Conservation (phyloP, 1,140 invertebrate species). For the Neodiprion virginianus region DNA sequence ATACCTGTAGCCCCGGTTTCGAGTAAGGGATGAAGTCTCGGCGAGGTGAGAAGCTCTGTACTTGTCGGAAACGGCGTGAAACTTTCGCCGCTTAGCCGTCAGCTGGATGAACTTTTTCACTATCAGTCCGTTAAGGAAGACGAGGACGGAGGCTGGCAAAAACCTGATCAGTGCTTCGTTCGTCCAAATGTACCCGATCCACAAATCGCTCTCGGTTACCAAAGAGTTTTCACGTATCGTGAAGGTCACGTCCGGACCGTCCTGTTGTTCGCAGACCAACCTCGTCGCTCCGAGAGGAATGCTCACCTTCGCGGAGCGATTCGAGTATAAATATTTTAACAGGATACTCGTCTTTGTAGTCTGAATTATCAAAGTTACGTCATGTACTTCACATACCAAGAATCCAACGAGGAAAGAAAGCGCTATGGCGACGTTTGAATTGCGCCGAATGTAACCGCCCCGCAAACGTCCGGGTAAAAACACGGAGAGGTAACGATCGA, state of each 20-base stretch:
- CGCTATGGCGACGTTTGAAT: slow-evolving; percentile 46
- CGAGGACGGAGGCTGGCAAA: slow-evolving; percentile 47
- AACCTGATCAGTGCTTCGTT: slow-evolving; percentile 47
- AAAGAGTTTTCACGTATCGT: background rate
- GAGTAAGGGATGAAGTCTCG: slow-evolving; percentile 18
- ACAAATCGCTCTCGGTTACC: background rate
- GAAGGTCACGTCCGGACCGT: slow-evolving; percentile 4
- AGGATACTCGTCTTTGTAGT: background rate
- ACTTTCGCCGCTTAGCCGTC: slow-evolving; percentile 35
- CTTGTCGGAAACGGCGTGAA: slow-evolving; percentile 31
- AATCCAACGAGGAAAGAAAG: slow-evolving; percentile 48
- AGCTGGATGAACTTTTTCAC: slow-evolving; percentile 48
- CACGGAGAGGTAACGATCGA: slow-evolving; percentile 58
- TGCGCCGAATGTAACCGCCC: slow-evolving; percentile 48
- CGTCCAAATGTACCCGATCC: slow-evolving; percentile 37
- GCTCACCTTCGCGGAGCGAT: background rate
- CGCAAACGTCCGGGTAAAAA: slow-evolving; percentile 54
- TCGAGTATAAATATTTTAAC: background rate
- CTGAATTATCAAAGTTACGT: background rate
- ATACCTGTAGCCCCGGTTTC: slow-evolving; percentile 1
- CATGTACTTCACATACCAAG: slow-evolving; percentile 37
- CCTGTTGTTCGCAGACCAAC: background rate
- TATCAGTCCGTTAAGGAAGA: slow-evolving; percentile 50
- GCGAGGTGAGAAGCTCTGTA: slow-evolving; percentile 21
- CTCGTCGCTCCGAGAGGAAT: background rate